Base-by-base conservation (phyloP, 2,113 vertebrate species). In the Dascyllus trimaculatus region DNA sequence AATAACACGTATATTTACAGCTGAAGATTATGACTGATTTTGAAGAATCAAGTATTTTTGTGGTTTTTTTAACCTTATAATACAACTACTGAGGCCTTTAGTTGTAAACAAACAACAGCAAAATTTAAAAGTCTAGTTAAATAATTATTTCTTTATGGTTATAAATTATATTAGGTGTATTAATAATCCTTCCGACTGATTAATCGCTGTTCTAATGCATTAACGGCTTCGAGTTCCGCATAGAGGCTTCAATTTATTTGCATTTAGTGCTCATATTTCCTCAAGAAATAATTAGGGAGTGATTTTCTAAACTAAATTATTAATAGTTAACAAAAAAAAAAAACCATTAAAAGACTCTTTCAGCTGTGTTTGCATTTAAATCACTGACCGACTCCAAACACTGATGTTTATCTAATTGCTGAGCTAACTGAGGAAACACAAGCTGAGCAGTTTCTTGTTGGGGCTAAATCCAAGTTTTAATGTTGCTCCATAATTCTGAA, bases 291-390 rank as follows among this genome's bases (percentile, higher is more conserved):
- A 59, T 14, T 11, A 51, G 35, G 64, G 29, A 51, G 11, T 1
- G 19, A 71, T 65, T 63, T 43, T 56, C 40, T 2, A n/a, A n/a
- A n/a, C n/a, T n/a, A 58, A 49, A 32, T 58, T 21, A 57, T 65
- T 26, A 51, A 43, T 71, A 43, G 15, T 7, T 4, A 2, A 6
- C 29, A n/a, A n/a, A n/a, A n/a, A 9, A 5, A 7, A 6, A 49
- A n/a, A 5, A 18, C 19, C 19, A 18, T 8, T 19, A 19, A 19
- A 40, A 10, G 13, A 40, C 38, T 19, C 19, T 49, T n/a, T 49
- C 15, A 19, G 48, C 45, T 46, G 4, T 46, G 11, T 5, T 21
- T 38, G 57, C 11, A 60, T 45, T 62, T 62, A 2, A n/a, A 17
- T 24, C 7, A 15, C 38, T 17, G 21, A 62, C 45, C n/a, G n/a